Evolutionary conservation across 2,113 vertebrate genomes (phyloP), one percentile per base, ranked within the genome.

Genomic region (human (Homo sapiens)): DNA sequence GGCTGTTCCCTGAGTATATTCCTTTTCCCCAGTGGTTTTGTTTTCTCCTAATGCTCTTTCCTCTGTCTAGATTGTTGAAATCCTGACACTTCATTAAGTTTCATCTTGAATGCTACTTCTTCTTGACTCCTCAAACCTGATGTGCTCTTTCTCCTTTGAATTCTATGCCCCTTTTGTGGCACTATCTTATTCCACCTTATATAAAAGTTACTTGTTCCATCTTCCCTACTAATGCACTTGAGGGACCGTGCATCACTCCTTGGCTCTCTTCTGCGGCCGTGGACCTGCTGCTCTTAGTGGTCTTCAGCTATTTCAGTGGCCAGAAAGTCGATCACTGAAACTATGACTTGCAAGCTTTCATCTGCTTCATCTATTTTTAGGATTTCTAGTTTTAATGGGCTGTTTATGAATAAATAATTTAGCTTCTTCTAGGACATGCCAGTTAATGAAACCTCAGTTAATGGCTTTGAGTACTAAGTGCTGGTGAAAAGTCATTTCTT

Each of bases 331-430:
- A 57, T 93, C 30, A 13, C 30, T 93, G 38, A 75, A 92, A 82
- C 18, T 45, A 0, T 27, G 23, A 38, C 23, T 55, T 79, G 8
- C 18, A 73, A 81, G 76, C 92, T 93, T 72, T 93, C 55, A 87
- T 64, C 61, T 61, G 11, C 59, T 93, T 82, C 40, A 72, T 5
- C 82, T 92, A 90, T 90, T 96, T 90, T 92, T 94, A 97, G 92
- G n/a, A 72, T 95, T 96, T 92, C 22, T 20, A 55, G 8, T 89
- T 95, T 97, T 95, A 96, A 88, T 92, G 85, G 76, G 12, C 50
- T 86, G 7, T 86, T 95, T 72, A 40, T 83, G 96, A 85, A 96
- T 98, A 92, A 98, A 97, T 98, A 97, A 97, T 98, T 97, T 91
- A 97, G 90, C 89, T 96, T 95, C 88, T 86, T 92, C 70, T 43